Base-by-base conservation (phyloP, 2,113 vertebrate species). In the Perognathus longimembris region DNA sequence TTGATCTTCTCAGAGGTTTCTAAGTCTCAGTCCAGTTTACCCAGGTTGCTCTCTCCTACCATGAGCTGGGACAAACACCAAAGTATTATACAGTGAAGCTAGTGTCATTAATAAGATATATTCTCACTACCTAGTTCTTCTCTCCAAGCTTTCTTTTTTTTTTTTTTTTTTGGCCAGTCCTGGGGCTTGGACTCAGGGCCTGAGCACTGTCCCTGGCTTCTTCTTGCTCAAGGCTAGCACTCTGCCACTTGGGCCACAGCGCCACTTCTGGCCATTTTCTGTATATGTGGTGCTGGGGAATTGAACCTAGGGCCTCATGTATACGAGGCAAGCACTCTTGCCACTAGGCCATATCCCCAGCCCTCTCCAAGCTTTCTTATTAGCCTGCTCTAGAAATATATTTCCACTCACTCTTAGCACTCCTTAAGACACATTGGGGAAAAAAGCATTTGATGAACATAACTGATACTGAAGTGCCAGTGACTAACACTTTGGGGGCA, bases 371-470 rank as follows among this genome's bases (percentile, higher is more conserved):
- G 1, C 6, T 71, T 66, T 71, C 75, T 4, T 38, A 21, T 54
- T 34, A 15, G 38, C 20, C 10, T 57, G 4, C 7, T 94, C 9
- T 74, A 24, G 22, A 30, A 54, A 15, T n/a, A 2, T 79, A 83
- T 94, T 94, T 90, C 73, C 10, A 40, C 28, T 80, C 42, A 14
- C 50, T 81, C 69, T 66, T 38, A 6, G 21, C 42, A 74, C 21
- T 93, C 20, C 24, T 17, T 28, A 12, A 74, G 63, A 74, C 66
- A 86, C 17, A n/a, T 79, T 1, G 42, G 38, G 42, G 50, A 32
- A 67, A 64, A 28, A 84, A n/a, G 22, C 57, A n/a, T 67, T 77
- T 93, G 36, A 70, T 93, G 32, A 83, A 96, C 76, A 71, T n/a
- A 70, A 64, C 69, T 88, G 21, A 91, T 66, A 61, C n/a, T n/a